Evolutionary conservation across 2,113 vertebrate genomes (phyloP).

Genomic region (Macaca nemestrina): DNA sequence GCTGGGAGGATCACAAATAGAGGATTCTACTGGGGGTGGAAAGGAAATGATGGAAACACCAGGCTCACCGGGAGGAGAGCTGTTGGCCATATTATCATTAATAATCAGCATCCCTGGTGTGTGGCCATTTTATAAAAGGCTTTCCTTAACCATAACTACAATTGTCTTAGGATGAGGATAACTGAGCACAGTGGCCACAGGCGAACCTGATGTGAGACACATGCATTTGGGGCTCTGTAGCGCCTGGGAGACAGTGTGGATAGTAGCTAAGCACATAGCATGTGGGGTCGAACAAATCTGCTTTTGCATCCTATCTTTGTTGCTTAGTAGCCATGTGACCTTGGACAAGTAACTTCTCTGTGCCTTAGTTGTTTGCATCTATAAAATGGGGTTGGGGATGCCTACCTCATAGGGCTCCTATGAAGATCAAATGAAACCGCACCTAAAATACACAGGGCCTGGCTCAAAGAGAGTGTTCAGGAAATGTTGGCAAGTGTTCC

Average conservation of each 20-base stretch:
- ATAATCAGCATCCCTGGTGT: background rate
- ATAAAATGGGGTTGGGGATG: background rate
- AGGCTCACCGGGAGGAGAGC: background rate
- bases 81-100: background rate
- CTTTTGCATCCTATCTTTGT: slow-evolving; percentile 22
- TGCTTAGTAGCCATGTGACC: background rate
- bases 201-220: background rate
- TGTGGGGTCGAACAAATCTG: background rate
- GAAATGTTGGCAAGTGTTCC: background rate
- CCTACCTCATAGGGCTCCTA: background rate
- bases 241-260: background rate
- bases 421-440: background rate
- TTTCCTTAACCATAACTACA: background rate
- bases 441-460: background rate
- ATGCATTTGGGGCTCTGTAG: background rate
- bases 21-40: background rate
- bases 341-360: background rate
- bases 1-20: background rate
- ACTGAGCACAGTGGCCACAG: background rate
- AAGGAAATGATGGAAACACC: background rate
- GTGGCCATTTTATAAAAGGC: background rate
- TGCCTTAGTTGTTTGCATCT: background rate
- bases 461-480: background rate
- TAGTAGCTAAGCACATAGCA: background rate
- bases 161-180: background rate